Percentiles rank a stretch among this genome's conserved stretches.
These are phyloP conservation scores for Congeria kusceri DNA, from an alignment of 2,888 invertebrate genomes.

Conservation along the genomic window DNA sequence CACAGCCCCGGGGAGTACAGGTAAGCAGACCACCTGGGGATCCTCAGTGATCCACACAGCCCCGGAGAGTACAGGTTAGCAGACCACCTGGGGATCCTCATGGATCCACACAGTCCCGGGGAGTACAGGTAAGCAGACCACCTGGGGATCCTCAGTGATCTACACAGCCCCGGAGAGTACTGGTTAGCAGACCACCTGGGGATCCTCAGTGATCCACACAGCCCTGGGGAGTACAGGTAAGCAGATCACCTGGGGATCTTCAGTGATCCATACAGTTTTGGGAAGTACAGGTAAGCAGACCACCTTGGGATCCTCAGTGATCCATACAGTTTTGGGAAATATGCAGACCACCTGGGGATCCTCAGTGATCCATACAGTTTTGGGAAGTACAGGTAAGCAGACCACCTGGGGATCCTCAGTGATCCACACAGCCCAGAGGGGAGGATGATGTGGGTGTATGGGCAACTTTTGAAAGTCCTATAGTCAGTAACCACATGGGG, in stretches of 20 bases:
- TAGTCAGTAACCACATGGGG: too few relatives aligned
- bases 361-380: slow-evolving; percentile 15
- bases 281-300: too few relatives aligned
- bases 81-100: slow-evolving; percentile 76
- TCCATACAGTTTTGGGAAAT: too few relatives aligned
- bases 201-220: slow-evolving; percentile 80
- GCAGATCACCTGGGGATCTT: too few relatives aligned
- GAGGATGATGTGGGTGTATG: slow-evolving; percentile 76
- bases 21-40: slow-evolving; percentile 80
- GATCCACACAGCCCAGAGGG: slow-evolving; percentile 82
- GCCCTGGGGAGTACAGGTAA: slow-evolving; percentile 82
- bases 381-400: slow-evolving; percentile 59
- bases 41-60: slow-evolving; percentile 81
- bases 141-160: slow-evolving; percentile 78
- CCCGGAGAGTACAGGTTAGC: slow-evolving; percentile 82
- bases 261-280: too few relatives aligned
- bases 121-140: slow-evolving; percentile 81
- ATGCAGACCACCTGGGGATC: slow-evolving; percentile 78
- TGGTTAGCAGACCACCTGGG: slow-evolving; percentile 81
- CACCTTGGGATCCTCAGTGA: too few relatives aligned
- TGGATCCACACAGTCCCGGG: slow-evolving; percentile 81
- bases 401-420: slow-evolving; percentile 76
- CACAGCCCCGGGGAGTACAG: slow-evolving; percentile 82
- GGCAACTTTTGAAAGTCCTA: too few relatives aligned
- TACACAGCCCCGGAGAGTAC: slow-evolving; percentile 81